Evolutionary conservation across 2,888 invertebrate species (phyloP).

Genomic region (Eumerus sabulonum): DNA sequence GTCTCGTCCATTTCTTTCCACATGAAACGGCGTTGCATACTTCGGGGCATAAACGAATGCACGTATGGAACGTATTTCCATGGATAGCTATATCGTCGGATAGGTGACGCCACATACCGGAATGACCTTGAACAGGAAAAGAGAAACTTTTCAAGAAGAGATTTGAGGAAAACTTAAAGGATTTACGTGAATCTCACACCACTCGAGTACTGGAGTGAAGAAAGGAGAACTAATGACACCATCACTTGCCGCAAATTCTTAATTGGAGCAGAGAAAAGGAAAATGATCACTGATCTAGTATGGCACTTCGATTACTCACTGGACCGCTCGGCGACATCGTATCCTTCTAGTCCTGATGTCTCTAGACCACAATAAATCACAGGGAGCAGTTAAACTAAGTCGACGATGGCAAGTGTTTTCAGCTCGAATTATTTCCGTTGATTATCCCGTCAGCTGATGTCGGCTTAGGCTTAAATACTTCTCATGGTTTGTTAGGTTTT

Average conservation of each 20-base stretch:
- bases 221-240: slow-evolving; percentile 40
- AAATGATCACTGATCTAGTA: neutral
- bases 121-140: slow-evolving; percentile 16
- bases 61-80: slow-evolving; percentile 39
- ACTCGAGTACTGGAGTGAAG: slow-evolving; percentile 21
- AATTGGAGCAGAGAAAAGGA: neutral
- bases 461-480: slow-evolving; percentile 52
- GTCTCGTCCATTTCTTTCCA: slow-evolving; percentile 77
- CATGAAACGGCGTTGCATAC: slow-evolving; percentile 78
- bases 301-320: slow-evolving; percentile 28
- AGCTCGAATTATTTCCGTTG: slow-evolving; percentile 33
- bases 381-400: too few relatives aligned
- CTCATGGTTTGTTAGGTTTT: slow-evolving; percentile 61
- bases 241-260: slow-evolving; percentile 38
- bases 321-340: slow-evolving; percentile 24
- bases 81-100: slow-evolving; percentile 27
- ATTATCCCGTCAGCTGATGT: slow-evolving; percentile 61
- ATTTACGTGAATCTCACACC: slow-evolving; percentile 39
- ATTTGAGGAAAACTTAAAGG: neutral
- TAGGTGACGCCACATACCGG: slow-evolving; percentile 42
- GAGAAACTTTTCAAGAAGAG: neutral
- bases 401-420: slow-evolving; percentile 21
- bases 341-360: too few relatives aligned
- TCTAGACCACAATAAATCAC: neutral
- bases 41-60: slow-evolving; percentile 40